These are phyloP conservation scores for Neopipo cinnamomea DNA, from an alignment of 2,113 vertebrate species.

Conservation along the genomic window DNA sequence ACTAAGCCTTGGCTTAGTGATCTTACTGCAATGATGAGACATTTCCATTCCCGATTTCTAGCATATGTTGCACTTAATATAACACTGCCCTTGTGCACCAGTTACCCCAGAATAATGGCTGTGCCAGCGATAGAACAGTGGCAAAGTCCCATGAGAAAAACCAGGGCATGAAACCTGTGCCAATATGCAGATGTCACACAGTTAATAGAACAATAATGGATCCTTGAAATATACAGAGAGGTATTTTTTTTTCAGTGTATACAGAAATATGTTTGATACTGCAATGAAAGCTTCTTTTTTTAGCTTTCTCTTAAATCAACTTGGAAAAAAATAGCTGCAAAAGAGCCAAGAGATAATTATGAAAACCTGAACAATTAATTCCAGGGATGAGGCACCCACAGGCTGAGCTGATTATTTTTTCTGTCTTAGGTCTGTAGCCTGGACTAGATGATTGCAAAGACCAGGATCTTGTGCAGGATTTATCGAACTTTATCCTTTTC, in stretches of 20 bases:
- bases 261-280: neutral
- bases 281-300: neutral
- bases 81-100: conserved; percentile 47
- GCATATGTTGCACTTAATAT: conserved; percentile 60
- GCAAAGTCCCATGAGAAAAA: neutral
- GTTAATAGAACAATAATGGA: neutral
- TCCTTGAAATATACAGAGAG: neutral
- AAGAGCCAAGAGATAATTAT: neutral
- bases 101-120: conserved; percentile 41
- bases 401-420: conserved; percentile 15
- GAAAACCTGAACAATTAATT: conserved; percentile 37
- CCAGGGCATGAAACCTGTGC: neutral
- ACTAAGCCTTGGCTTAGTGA: conserved; percentile 55
- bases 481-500: neutral
- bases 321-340: neutral
- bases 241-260: neutral
- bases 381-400: neutral
- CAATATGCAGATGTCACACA: neutral
- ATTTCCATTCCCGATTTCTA: conserved; percentile 63
- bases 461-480: neutral
- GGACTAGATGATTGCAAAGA: neutral
- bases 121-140: conserved; percentile 27
- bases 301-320: neutral
- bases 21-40: conserved; percentile 40
- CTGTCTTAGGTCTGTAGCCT: neutral